phyloP scores from a whole-genome alignment of 2,113 vertebrate species.

The Gobius niger region DNA sequence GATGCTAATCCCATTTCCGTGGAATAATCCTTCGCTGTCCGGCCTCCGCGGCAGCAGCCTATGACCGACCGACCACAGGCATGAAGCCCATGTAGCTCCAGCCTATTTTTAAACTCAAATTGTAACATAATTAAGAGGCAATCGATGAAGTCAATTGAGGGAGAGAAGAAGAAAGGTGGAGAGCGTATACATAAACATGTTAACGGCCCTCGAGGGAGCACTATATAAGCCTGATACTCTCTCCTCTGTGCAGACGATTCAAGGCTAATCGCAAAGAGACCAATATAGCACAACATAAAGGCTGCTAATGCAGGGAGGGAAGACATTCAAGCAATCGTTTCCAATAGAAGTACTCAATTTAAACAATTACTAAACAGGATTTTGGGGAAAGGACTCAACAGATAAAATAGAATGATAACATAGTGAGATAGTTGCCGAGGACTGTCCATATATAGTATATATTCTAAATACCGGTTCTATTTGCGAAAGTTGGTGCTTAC shows the following conservation, averaged over 20 bases:
- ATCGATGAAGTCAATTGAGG: constrained; percentile 62
- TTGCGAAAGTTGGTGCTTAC: too few relatives aligned
- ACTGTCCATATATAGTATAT: too few relatives aligned
- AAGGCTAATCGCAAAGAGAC: neutral
- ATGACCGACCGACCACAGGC: constrained; percentile 22
- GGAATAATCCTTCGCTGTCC: constrained; percentile 40
- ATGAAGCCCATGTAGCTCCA: constrained; percentile 5
- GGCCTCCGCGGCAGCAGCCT: constrained; percentile 11
- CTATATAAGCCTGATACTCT: neutral
- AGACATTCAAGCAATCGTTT: too few relatives aligned
- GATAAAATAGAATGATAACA: too few relatives aligned
- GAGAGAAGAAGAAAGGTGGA: constrained; percentile 37
- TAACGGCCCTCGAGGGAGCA: constrained; percentile 34
- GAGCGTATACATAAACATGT: constrained; percentile 40
- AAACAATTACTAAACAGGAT: too few relatives aligned
- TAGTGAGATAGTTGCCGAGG: too few relatives aligned
- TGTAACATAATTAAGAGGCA: constrained; percentile 69
- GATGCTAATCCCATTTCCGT: constrained; percentile 51
- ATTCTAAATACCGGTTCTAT: too few relatives aligned
- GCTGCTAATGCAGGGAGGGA: neutral
- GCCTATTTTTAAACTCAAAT: constrained; percentile 59
- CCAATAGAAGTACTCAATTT: too few relatives aligned
- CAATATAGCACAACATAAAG: neutral
- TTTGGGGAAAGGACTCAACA: too few relatives aligned
- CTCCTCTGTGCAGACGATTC: neutral